phyloP scores from a whole-genome alignment of 2,888 invertebrate species.

The Netelia inedita region DNA sequence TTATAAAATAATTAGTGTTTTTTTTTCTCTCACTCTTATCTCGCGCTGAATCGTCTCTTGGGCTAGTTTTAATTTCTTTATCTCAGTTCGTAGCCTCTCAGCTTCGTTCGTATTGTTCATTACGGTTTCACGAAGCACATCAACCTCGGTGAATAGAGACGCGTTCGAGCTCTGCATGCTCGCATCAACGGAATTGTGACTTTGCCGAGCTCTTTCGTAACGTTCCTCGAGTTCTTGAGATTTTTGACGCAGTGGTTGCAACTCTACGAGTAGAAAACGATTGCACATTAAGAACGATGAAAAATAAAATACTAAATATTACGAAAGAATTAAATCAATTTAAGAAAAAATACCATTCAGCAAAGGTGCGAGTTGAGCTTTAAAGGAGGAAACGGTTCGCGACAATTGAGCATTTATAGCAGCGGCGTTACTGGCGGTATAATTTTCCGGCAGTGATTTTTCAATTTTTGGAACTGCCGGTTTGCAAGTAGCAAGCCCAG shows the following conservation, averaged over 20 bases:
- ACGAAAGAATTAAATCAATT: constrained; percentile 7
- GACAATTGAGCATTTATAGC: constrained; percentile 76
- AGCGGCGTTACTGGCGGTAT: constrained; percentile 74
- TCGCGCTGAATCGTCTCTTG: constrained; percentile 78
- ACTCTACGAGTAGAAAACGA: constrained; percentile 74
- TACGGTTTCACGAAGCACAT: constrained; percentile 79
- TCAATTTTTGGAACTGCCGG: constrained; percentile 46
- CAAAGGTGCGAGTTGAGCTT: constrained; percentile 74
- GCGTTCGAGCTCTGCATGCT: constrained; percentile 86
- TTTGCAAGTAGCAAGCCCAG: constrained; percentile 78
- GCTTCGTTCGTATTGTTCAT: constrained; percentile 72
- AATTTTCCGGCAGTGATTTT: constrained; percentile 73
- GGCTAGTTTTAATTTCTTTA: constrained; percentile 74
- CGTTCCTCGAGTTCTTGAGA: constrained; percentile 88
- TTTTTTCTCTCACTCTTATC: constrained; percentile 71
- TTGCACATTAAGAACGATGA: neutral
- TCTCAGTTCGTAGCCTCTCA: constrained; percentile 70
- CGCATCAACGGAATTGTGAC: constrained; percentile 87
- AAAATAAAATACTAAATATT: neutral
- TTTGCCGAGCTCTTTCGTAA: constrained; percentile 87
- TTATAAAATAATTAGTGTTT: neutral
- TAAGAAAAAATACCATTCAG: constrained; percentile 74
- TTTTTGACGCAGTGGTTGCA: constrained; percentile 89
- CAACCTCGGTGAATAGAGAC: constrained; percentile 78
- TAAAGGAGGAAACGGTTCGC: constrained; percentile 72